Percentiles rank a stretch among this genome's conserved stretches.
These are phyloP conservation scores for Clarias gariepinus DNA, from an alignment of 2,113 vertebrate genomes.

Conservation along the genomic window DNA sequence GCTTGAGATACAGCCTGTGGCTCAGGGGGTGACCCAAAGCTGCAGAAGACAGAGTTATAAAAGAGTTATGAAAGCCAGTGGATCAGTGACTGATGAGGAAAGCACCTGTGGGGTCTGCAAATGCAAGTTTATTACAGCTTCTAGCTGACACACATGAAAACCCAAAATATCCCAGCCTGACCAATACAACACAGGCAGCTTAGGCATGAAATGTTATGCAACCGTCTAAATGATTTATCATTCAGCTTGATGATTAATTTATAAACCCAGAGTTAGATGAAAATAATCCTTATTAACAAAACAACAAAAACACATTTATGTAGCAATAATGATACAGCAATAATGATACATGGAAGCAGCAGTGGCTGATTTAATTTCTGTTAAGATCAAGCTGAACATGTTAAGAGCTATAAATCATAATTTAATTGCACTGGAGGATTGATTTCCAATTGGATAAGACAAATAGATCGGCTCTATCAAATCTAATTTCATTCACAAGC, in stretches of 20 bases:
- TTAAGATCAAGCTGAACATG: constrained; percentile 28
- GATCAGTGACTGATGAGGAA: constrained; percentile 31
- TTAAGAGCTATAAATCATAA: constrained; percentile 17
- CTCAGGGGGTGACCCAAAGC: constrained; percentile 52
- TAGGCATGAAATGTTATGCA: constrained; percentile 6
- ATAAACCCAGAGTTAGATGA: constrained; percentile 1
- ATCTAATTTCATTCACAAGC: neutral
- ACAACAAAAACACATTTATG: neutral
- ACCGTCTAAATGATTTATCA: neutral
- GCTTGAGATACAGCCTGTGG: constrained; percentile 47
- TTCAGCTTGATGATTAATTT: neutral
- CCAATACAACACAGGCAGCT: constrained; percentile 16
- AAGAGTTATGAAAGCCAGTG: constrained; percentile 43
- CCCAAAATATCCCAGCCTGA: neutral
- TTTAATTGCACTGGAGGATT: constrained; percentile 11
- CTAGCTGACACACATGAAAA: constrained; percentile 19
- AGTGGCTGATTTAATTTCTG: neutral
- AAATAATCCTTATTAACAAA: constrained; percentile 4
- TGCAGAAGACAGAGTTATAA: constrained; percentile 69
- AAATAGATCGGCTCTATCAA: constrained; percentile 47
- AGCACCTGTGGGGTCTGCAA: constrained; percentile 26
- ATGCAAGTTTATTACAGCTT: constrained; percentile 14
- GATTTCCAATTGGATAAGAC: constrained; percentile 8
- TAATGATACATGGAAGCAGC: constrained; percentile 16
- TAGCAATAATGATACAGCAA: neutral